Base-by-base conservation (phyloP, 2,888 invertebrate species). In the Caenorhabditis sp. region DNA sequence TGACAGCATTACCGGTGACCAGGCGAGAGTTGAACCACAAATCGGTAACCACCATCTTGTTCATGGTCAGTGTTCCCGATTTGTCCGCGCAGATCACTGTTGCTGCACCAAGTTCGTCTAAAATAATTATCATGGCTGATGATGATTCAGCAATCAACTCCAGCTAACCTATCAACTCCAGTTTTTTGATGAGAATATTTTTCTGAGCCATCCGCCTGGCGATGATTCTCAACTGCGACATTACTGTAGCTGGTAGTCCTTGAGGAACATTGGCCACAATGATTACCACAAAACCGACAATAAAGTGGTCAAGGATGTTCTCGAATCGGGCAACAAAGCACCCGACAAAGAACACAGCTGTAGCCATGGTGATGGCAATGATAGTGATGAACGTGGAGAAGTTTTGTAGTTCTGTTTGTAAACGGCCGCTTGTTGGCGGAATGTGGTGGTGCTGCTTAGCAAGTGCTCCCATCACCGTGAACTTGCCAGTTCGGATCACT, bases 121-220 rank as follows among this genome's bases (percentile, higher is more conserved):
- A 40, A 74, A 35, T 15, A 5, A 3, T 9, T 15, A 40, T n/a
- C n/a, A n/a, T n/a, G n/a, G n/a, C n/a, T n/a, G n/a, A n/a, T n/a
- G n/a, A n/a, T n/a, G n/a, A n/a, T n/a, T n/a, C n/a, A n/a, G n/a
- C n/a, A n/a, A n/a, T n/a, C n/a, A n/a, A n/a, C n/a, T n/a, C n/a
- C n/a, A n/a, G n/a, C 58, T 51, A 9, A 86, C 86, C 90, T 58
- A 90, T 90, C 9, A 91, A 72, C 65, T 90, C 90, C 26, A 91
- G 80, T 40, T 89, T 88, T 72, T 90, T 89, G 76, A 99, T 99
- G 93, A 99, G 99, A 91, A 99, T 99, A 93, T 99, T 99, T 94
- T 99, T 99, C 94, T 98, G 98, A 91, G 99, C 99, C 99, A 99
- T 99, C 93, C 99, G 95, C 87, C 99, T 95, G 74, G 98, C 90